phyloP scores from a whole-genome alignment of 2,888 invertebrate genomes.

The Scaptomyza parva region DNA sequence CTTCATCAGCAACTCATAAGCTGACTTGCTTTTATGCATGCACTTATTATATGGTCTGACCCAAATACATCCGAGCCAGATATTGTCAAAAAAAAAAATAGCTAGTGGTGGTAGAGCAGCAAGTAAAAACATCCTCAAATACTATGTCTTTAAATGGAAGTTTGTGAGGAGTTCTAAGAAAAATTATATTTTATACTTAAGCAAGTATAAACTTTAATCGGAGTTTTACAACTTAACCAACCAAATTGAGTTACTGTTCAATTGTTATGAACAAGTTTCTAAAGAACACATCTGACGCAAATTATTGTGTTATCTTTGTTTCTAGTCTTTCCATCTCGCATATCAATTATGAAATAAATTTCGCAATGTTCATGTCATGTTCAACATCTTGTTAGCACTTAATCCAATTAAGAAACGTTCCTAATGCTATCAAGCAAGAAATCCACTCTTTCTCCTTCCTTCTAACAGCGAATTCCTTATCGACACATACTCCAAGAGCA shows the following conservation, averaged over 20 bases:
- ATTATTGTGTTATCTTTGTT: background rate
- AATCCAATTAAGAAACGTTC: slow-evolving; percentile 63
- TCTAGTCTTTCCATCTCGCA: background rate
- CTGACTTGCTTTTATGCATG: slow-evolving; percentile 43
- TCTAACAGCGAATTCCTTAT: background rate
- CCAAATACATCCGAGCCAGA: slow-evolving; percentile 38
- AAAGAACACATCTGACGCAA: background rate
- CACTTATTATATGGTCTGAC: slow-evolving; percentile 57
- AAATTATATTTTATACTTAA: background rate
- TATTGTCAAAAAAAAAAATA: slow-evolving; percentile 38
- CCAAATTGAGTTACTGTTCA: background rate
- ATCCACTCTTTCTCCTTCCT: background rate
- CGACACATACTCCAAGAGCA: background rate
- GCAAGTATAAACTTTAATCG: background rate
- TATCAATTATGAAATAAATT: slow-evolving; percentile 24
- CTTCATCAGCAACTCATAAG: slow-evolving; percentile 50
- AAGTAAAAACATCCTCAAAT: background rate
- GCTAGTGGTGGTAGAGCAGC: slow-evolving; percentile 28
- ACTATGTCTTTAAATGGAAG: background rate
- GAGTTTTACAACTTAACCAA: background rate
- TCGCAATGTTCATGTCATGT: slow-evolving; percentile 35
- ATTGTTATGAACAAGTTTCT: background rate
- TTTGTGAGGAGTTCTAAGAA: slow-evolving; percentile 2
- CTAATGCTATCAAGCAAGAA: slow-evolving; percentile 16
- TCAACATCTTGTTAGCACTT: slow-evolving; percentile 37